These are phyloP conservation scores for Tetramorium alpestre DNA, from an alignment of 1,140 invertebrate species.

Conservation along the genomic window DNA sequence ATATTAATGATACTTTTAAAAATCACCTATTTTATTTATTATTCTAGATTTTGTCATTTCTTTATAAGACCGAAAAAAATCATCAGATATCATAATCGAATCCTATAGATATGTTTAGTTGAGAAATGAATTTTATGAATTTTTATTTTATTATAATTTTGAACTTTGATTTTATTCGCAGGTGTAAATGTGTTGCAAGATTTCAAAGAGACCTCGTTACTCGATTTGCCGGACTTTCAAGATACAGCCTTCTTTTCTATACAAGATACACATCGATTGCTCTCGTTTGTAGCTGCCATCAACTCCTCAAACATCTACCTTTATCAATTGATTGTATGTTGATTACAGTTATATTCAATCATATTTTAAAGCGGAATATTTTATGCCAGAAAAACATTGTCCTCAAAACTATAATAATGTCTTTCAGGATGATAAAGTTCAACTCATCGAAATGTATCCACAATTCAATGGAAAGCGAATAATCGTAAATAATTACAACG, in stretches of 20 bases:
- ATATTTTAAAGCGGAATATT: background rate
- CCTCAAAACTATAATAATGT: background rate
- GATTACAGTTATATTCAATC: background rate
- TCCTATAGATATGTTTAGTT: background rate
- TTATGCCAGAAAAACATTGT: background rate
- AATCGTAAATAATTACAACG: conserved; percentile 49
- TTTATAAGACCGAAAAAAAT: background rate
- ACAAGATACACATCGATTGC: background rate
- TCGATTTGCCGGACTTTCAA: conserved; percentile 31
- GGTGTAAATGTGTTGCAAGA: conserved; percentile 63
- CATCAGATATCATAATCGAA: background rate
- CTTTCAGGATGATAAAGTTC: conserved; percentile 32
- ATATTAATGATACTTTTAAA: background rate
- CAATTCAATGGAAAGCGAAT: conserved; percentile 57
- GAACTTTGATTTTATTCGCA: conserved; percentile 43
- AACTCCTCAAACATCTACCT: conserved; percentile 51
- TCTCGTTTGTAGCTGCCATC: conserved; percentile 66
- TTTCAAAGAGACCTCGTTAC: conserved; percentile 55
- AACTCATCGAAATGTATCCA: background rate
- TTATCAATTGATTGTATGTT: conserved; percentile 61
- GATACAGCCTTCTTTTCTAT: conserved; percentile 67
- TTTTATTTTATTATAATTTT: background rate
- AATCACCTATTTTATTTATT: background rate
- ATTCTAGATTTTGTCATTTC: background rate
- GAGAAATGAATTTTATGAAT: background rate